Evolutionary conservation across 2,888 invertebrate species (phyloP).

Genomic region (Minunthozetes semirufus): DNA sequence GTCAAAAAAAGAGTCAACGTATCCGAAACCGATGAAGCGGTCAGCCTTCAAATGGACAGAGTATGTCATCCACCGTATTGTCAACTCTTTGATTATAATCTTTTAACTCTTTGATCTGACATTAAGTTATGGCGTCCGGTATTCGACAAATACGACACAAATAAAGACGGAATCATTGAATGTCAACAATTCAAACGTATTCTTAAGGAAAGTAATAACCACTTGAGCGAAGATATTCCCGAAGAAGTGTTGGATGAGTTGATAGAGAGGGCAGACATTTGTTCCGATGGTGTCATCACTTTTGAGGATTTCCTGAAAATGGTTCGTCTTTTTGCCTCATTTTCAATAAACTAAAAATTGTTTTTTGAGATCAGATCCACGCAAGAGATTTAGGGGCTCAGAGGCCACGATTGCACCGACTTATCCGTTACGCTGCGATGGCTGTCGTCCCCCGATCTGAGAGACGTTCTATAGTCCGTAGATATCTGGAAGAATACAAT

Average conservation of each 20-base stretch:
- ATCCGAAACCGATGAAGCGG: not conserved
- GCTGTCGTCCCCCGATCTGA: slow-evolving; percentile 42
- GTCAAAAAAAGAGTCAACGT: not conserved
- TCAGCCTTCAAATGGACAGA: slow-evolving; percentile 33
- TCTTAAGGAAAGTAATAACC: slow-evolving; percentile 39
- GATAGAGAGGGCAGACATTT: slow-evolving; percentile 48
- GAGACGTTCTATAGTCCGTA: slow-evolving; percentile 43
- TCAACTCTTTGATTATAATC: not conserved
- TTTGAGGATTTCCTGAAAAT: slow-evolving; percentile 75
- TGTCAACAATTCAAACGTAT: slow-evolving; percentile 40
- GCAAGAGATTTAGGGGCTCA: slow-evolving; percentile 40
- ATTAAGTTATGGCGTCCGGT: slow-evolving; percentile 41
- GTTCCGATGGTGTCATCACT: slow-evolving; percentile 69
- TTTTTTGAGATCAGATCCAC: slow-evolving; percentile 38
- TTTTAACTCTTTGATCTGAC: not conserved
- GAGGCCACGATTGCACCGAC: slow-evolving; percentile 41
- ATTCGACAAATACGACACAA: slow-evolving; percentile 42
- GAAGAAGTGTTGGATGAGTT: slow-evolving; percentile 45
- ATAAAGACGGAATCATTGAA: slow-evolving; percentile 42
- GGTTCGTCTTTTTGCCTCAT: slow-evolving; percentile 45
- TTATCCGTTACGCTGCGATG: slow-evolving; percentile 42
- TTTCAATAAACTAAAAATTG: slow-evolving; percentile 7
- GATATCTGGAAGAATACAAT: slow-evolving; percentile 80
- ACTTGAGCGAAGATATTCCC: slow-evolving; percentile 45
- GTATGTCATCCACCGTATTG: not conserved